Base-by-base conservation (phyloP, 2,888 invertebrate species). In the Pachliopta kotzebuea region DNA sequence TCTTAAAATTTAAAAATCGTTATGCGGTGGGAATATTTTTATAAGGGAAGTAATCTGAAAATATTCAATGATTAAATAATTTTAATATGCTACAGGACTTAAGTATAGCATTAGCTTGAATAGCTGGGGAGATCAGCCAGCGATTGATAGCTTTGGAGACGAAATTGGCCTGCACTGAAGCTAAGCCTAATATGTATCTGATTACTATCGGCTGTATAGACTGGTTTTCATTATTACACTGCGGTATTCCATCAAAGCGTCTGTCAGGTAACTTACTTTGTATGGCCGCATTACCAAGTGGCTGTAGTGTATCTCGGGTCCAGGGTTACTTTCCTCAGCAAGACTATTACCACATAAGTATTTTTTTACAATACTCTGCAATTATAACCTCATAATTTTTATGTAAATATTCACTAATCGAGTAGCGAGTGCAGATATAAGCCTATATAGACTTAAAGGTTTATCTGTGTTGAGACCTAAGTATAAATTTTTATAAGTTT, bases 191-290 rank as follows among this genome's bases (percentile, higher is more conserved):
- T 45, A 45, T 45, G 45, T 45, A 45, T 21, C 21, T 52, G 50
- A 52, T 52, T 52, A 52, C 50, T 52, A 45, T 45, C 45, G 18
- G 21, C 50, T 52, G 50, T 11, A 52, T n/a, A 21, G 21, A 52
- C 50, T n/a, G 50, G 50, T 52, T 52, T 52, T 21, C 50, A 52
- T 52, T 52, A 52, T 23, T 52, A 20, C 50, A 18, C 20, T 52
- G 21, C 50, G 50, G 50, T 52, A 52, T n/a, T 52, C 50, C 21
- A 52, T 52, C 50, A 52, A 45, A 45, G 50, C 11, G 21, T 52
- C 50, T 23, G 21, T 52, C 50, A 52, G 23, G n/a, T 52, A 52
- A 21, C 14, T 4, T 21, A 52, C 50, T 21, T 11, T 52, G 50
- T 21, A 52, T 18, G n/a, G n/a, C 50, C 21, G 21, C 50, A 21